phyloP scores from a whole-genome alignment of 2,113 vertebrate genomes.

The Ceyx melanurus region DNA sequence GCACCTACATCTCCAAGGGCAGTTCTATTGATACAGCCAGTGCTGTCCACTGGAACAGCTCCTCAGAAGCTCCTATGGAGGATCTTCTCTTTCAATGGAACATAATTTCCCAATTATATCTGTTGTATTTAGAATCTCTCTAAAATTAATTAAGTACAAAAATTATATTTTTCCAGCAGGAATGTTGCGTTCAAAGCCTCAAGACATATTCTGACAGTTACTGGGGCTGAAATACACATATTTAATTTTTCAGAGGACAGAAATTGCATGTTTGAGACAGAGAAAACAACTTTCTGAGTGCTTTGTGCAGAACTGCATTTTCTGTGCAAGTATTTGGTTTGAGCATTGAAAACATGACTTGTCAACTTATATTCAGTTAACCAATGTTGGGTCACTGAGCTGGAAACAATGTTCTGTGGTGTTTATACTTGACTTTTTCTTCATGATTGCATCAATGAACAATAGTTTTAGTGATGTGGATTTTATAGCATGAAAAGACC shows the following conservation, averaged over 20 bases:
- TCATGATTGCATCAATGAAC: conserved; percentile 74
- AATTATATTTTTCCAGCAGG: neutral
- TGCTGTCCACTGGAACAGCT: neutral
- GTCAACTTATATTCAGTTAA: conserved; percentile 60
- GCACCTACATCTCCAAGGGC: neutral
- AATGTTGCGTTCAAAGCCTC: neutral
- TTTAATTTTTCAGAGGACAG: neutral
- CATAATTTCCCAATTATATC: neutral
- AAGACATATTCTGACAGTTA: neutral
- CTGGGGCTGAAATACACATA: neutral
- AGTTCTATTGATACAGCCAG: neutral
- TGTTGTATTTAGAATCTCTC: neutral
- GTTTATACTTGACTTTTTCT: conserved; percentile 72
- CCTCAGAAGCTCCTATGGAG: neutral
- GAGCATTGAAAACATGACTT: conserved; percentile 32
- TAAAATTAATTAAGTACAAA: neutral
- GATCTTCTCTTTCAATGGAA: neutral
- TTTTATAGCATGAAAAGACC: conserved; percentile 59
- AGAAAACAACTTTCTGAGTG: neutral
- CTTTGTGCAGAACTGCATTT: neutral
- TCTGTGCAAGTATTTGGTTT: neutral
- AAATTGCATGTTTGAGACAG: neutral
- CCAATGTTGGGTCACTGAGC: conserved; percentile 42
- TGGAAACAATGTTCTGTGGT: conserved; percentile 60
- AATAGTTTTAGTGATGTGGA: conserved; percentile 64